A percentile compares a stretch with the other conserved stretches of the same genome.
phyloP scores from a whole-genome alignment of 92 coral and sea anemone species.

The Virgularia gustaviana region DNA sequence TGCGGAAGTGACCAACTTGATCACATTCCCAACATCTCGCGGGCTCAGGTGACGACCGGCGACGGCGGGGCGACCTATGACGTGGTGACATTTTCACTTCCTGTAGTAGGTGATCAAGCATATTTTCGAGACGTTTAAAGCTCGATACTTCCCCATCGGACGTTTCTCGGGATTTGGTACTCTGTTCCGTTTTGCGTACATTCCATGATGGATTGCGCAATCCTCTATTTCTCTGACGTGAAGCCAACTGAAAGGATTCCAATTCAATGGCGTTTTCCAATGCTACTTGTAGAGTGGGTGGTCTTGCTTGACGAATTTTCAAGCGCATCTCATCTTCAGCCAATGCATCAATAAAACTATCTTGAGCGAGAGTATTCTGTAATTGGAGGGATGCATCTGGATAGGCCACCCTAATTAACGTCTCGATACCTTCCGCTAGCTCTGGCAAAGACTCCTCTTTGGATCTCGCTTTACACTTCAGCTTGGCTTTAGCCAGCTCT shows the following conservation, averaged over 20 bases:
- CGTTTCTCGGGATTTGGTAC: background rate
- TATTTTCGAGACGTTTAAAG: background rate
- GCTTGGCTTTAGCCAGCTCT: background rate
- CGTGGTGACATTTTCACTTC: background rate
- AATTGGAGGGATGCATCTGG: background rate
- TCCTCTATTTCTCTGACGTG: background rate
- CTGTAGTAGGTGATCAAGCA: slow-evolving; percentile 9
- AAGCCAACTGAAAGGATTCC: slow-evolving; percentile 18
- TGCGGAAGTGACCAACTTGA: slow-evolving; percentile 19
- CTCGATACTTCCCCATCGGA: background rate
- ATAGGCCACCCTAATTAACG: background rate
- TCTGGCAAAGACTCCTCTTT: slow-evolving; percentile 13
- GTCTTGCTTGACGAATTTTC: background rate
- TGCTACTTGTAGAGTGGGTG: background rate
- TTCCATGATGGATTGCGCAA: background rate
- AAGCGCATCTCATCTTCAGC: background rate
- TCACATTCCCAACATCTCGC: slow-evolving; percentile 8
- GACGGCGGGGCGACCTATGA: background rate
- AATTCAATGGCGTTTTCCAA: background rate
- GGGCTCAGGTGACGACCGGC: too few relatives aligned
- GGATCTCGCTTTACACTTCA: background rate
- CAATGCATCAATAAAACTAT: slow-evolving; percentile 13
- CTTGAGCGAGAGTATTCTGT: background rate
- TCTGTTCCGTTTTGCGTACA: background rate
- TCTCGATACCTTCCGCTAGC: background rate